A percentile compares a stretch with the other conserved stretches of the same genome.
Evolutionary conservation across 2,113 vertebrate genomes (phyloP).

Genomic region (Antechinus flavipes): DNA sequence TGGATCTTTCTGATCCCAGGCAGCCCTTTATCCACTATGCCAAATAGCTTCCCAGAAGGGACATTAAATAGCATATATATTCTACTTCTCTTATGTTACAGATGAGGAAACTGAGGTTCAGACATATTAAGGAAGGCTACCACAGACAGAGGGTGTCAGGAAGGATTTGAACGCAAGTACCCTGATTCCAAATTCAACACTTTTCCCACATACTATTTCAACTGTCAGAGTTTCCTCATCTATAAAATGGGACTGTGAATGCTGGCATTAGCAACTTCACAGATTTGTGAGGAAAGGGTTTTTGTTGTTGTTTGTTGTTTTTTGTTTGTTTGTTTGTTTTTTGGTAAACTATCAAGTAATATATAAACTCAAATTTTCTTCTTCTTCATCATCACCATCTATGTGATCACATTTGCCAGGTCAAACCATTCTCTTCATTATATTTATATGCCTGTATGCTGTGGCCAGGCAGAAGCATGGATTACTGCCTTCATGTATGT

Average conservation of each 20-base stretch:
- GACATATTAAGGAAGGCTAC: neutral
- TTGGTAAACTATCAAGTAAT: neutral
- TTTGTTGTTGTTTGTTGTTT: neutral
- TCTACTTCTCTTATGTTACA: neutral
- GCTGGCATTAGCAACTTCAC: neutral
- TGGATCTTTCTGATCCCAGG: neutral
- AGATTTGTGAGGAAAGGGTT: neutral
- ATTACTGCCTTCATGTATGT: neutral
- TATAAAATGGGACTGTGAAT: neutral
- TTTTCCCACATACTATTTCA: neutral
- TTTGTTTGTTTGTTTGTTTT: neutral
- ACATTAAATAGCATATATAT: neutral
- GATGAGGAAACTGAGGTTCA: neutral
- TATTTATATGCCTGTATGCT: neutral
- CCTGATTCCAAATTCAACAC: neutral
- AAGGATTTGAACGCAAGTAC: neutral
- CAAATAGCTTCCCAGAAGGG: neutral
- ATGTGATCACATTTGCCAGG: neutral
- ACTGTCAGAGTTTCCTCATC: neutral
- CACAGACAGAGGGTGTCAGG: neutral
- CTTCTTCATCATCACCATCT: neutral
- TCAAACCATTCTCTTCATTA: accelerated
- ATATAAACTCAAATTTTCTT: neutral
- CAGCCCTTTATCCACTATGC: neutral
- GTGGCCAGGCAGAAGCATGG: neutral